Conservation (phyloP, 2,113 vertebrate genomes). For the Hemichromis elongatus region DNA sequence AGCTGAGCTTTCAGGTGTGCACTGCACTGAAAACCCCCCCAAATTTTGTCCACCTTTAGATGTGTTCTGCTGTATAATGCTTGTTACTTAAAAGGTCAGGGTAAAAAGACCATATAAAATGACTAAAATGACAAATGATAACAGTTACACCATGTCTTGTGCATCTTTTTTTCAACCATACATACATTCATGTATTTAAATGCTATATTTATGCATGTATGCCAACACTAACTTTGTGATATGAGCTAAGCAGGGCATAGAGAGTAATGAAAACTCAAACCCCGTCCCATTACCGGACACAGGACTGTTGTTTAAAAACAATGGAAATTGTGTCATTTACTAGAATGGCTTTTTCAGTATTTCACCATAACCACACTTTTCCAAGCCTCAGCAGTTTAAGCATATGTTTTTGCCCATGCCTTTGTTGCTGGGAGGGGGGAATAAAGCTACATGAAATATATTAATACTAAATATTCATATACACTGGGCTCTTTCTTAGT, state of each 20-base stretch:
- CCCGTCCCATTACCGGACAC: background rate
- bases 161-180: background rate
- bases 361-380: background rate
- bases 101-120: background rate
- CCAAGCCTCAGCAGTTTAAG: background rate
- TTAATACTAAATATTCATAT: background rate
- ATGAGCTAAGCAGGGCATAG: background rate
- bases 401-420: background rate
- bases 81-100: background rate
- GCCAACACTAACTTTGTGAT: background rate
- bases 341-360: background rate
- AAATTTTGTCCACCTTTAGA: conserved; percentile 31
- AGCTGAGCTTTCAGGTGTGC: conserved; percentile 27
- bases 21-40: conserved; percentile 1
- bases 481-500: background rate
- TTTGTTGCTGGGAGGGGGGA: background rate
- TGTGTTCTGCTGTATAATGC: conserved; percentile 2
- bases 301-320: background rate
- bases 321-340: background rate
- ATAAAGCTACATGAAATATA: background rate
- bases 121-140: background rate
- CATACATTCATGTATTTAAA: background rate
- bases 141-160: background rate
- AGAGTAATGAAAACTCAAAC: too few relatives aligned
- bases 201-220: too few relatives aligned